phyloP scores from a whole-genome alignment of 2,113 vertebrate species.

The Aptenodytes forsteri region DNA sequence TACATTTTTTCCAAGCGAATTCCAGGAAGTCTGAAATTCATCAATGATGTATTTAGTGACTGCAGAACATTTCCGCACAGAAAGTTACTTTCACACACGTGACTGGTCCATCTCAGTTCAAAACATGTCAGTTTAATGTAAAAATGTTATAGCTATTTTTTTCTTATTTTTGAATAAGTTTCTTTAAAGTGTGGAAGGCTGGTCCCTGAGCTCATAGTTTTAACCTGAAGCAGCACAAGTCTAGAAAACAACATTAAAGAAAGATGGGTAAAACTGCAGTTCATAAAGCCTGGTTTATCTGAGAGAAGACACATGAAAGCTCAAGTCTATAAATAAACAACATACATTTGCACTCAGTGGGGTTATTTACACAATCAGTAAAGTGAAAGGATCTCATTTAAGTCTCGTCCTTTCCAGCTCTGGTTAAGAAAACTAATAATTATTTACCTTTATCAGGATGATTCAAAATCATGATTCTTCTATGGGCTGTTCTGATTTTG shows the following conservation, averaged over 20 bases:
- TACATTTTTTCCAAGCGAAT: conserved; percentile 42
- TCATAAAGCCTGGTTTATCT: not conserved
- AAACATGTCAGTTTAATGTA: not conserved
- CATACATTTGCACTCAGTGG: not conserved
- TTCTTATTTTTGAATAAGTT: not conserved
- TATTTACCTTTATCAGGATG: conserved; percentile 93
- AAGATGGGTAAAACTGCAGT: not conserved
- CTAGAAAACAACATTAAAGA: not conserved
- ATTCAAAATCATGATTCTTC: conserved; percentile 92
- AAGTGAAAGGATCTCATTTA: not conserved
- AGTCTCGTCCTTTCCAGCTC: not conserved
- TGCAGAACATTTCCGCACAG: not conserved
- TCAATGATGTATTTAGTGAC: conserved; percentile 15
- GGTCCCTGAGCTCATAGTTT: not conserved
- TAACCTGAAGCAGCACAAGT: not conserved
- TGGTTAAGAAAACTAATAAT: conserved; percentile 8
- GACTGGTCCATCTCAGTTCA: not conserved
- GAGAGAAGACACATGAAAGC: not conserved
- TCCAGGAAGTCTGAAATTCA: conserved; percentile 51
- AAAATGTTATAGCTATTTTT: not conserved
- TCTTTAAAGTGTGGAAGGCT: not conserved
- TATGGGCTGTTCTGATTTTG: conserved; percentile 88
- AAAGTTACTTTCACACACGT: not conserved
- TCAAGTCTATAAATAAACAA: not conserved
- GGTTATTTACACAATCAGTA: not conserved